Percentiles rank a stretch among this genome's conserved stretches.
Conservation (phyloP, 2,113 vertebrate species). For the Sylvia atricapilla region DNA sequence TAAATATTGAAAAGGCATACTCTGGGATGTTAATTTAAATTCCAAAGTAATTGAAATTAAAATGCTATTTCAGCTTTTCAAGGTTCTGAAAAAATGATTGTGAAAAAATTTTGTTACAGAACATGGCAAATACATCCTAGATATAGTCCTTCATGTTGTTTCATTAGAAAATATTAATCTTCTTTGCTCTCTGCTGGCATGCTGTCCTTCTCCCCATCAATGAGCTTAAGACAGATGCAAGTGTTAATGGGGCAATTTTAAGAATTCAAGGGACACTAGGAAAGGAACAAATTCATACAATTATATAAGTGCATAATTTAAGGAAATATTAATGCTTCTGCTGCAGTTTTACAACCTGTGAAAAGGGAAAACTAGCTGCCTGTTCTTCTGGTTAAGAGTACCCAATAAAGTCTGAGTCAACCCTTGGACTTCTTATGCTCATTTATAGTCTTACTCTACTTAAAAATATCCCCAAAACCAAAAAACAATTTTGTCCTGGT, state of each 20-base stretch:
- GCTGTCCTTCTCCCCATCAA: not conserved
- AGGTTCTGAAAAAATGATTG: not conserved
- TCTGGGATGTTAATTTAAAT: not conserved
- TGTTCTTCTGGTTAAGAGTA: not conserved
- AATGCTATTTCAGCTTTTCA: not conserved
- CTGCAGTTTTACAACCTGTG: not conserved
- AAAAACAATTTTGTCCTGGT: not conserved
- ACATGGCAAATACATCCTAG: not conserved
- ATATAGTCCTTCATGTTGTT: not conserved
- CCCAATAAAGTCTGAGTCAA: not conserved
- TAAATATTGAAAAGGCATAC: not conserved
- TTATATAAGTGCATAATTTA: not conserved
- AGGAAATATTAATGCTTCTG: not conserved
- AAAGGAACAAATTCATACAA: not conserved
- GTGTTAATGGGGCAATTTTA: not conserved
- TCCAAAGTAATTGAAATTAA: not conserved
- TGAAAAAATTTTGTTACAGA: not conserved
- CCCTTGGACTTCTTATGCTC: not conserved
- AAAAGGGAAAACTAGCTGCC: not conserved
- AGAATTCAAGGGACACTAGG: not conserved
- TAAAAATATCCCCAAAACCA: not conserved
- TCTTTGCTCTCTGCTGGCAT: not conserved
- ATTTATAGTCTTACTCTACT: not conserved
- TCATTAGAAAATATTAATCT: not conserved
- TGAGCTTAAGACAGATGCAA: not conserved